Conservation (phyloP, 2,888 invertebrate species). For the Lordiphosa fenestrarum region DNA sequence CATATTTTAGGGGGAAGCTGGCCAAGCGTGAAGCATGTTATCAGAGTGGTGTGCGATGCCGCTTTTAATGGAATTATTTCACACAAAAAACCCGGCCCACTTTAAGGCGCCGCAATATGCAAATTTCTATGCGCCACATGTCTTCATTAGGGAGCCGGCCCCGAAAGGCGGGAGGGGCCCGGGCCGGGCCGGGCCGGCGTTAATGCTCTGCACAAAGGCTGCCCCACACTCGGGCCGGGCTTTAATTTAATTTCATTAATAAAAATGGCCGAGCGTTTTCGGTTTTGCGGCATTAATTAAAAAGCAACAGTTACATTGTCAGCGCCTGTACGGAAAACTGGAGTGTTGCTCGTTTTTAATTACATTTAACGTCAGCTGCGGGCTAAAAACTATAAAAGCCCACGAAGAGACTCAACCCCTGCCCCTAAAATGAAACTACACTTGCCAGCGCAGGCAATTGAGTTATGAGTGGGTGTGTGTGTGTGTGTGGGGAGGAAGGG, state of each 20-base stretch:
- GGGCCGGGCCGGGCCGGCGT: not conserved
- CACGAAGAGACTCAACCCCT: slow-evolving; percentile 7
- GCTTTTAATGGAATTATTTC: slow-evolving; percentile 66
- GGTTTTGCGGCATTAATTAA: slow-evolving; percentile 46
- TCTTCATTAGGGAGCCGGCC: not conserved
- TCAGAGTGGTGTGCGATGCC: slow-evolving; percentile 48
- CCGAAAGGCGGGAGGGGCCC: too few species aligned
- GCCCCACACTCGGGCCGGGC: slow-evolving; percentile 3
- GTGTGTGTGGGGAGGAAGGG: slow-evolving; percentile 1
- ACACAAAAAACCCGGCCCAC: slow-evolving; percentile 33
- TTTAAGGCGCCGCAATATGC: slow-evolving; percentile 32
- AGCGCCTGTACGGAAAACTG: not conserved
- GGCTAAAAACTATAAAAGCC: slow-evolving; percentile 8
- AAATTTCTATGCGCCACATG: slow-evolving; percentile 17
- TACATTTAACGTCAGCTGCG: slow-evolving; percentile 24
- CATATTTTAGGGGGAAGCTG: slow-evolving; percentile 61
- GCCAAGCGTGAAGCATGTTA: slow-evolving; percentile 64
- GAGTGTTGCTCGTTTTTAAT: slow-evolving; percentile 20
- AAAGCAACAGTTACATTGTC: slow-evolving; percentile 46
- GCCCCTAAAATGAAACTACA: slow-evolving; percentile 10
- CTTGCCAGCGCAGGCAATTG: slow-evolving; percentile 33
- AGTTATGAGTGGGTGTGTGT: slow-evolving; percentile 32
- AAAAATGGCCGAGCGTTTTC: slow-evolving; percentile 19
- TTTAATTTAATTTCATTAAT: slow-evolving; percentile 41
- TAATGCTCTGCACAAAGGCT: slow-evolving; percentile 17